Conservation (phyloP, 2,113 vertebrate genomes). For the Edolisoma coerulescens region DNA sequence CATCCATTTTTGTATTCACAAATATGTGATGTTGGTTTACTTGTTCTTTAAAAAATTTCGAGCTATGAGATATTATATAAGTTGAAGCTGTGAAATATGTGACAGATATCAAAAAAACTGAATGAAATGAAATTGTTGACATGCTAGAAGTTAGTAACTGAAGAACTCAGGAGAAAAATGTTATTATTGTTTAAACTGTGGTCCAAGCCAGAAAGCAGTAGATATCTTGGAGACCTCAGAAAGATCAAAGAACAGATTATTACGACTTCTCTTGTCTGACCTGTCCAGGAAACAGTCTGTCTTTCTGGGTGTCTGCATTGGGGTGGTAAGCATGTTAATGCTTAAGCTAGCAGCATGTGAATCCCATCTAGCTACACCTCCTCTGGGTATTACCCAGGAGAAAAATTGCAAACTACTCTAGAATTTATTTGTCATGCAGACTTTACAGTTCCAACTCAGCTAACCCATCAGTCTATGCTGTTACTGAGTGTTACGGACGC, state of each 20-base stretch:
- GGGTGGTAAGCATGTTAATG: background rate
- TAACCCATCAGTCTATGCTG: background rate
- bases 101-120: background rate
- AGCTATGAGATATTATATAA: background rate
- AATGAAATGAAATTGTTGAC: background rate
- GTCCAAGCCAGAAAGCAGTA: background rate
- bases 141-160: background rate
- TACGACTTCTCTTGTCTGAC: background rate
- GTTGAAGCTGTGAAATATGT: background rate
- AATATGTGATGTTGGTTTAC: background rate
- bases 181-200: background rate
- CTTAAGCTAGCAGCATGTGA: background rate
- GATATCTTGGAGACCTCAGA: background rate
- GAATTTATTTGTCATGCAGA: background rate
- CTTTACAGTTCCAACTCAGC: background rate
- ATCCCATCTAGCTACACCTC: background rate
- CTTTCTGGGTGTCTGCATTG: background rate
- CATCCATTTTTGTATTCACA: background rate
- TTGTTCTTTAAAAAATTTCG: background rate
- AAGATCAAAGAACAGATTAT: background rate
- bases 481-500: background rate
- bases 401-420: background rate
- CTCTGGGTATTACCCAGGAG: background rate
- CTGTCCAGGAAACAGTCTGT: background rate
- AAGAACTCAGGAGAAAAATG: background rate